These are phyloP conservation scores for Oxygymnocypris stewartii DNA, from an alignment of 2,113 vertebrate species.

Conservation along the genomic window DNA sequence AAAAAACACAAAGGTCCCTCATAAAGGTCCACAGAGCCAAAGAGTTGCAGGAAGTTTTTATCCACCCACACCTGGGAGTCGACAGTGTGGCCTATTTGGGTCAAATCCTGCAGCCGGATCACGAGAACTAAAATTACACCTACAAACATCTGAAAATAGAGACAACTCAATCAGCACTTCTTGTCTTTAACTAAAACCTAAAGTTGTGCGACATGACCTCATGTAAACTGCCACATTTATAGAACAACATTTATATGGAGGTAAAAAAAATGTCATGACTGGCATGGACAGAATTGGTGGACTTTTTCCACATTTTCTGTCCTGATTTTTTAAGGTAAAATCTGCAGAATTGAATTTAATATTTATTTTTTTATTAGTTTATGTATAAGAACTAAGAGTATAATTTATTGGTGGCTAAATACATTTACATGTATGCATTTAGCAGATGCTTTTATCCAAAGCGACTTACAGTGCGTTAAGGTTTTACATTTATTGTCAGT, in stretches of 20 bases:
- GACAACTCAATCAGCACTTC: constrained; percentile 21
- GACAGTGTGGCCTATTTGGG: constrained; percentile 32
- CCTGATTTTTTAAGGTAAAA: not conserved
- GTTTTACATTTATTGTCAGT: no score
- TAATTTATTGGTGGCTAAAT: not conserved
- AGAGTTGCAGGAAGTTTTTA: constrained; percentile 12
- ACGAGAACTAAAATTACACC: constrained; percentile 35
- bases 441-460: no score
- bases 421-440: no score
- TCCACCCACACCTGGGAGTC: constrained; percentile 18
- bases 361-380: no score
- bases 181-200: constrained; percentile 32
- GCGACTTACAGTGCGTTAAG: no score
- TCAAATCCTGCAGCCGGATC: constrained; percentile 21
- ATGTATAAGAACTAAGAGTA: no score
- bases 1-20: constrained; percentile 1
- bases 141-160: constrained; percentile 24
- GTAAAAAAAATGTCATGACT: not conserved
- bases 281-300: not conserved
- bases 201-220: not conserved
- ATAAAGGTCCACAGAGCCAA: not conserved
- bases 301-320: not conserved
- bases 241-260: not conserved
- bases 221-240: not conserved
- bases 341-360: not conserved